A percentile compares a stretch with the other conserved stretches of the same genome.
Evolutionary conservation across 2,888 invertebrate species (phyloP).

Genomic region (Apodemia hepburni): DNA sequence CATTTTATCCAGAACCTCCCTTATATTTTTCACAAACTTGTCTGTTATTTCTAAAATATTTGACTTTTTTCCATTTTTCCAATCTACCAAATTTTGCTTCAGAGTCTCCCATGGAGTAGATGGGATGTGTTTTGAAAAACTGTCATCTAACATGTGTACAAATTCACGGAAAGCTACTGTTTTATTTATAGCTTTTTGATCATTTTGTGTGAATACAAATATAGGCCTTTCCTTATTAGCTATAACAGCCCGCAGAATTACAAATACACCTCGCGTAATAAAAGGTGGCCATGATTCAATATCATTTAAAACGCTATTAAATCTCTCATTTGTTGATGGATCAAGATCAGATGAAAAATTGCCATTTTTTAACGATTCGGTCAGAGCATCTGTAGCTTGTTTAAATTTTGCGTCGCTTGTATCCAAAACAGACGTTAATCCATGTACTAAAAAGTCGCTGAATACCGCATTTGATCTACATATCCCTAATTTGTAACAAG

Average conservation of each 20-base stretch:
- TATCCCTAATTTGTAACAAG: slow-evolving; percentile 43
- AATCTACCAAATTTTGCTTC: no score
- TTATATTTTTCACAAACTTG: no score
- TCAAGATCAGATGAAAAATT: not conserved
- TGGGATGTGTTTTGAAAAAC: not conserved
- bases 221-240: slow-evolving; percentile 1
- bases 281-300: not conserved
- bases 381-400: no score
- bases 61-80: no score
- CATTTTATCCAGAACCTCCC: no score
- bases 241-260: not conserved
- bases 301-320: not conserved
- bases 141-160: not conserved
- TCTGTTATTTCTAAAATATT: no score
- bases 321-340: not conserved
- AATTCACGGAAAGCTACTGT: slow-evolving; percentile 1
- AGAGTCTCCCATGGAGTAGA: not conserved
- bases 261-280: not conserved
- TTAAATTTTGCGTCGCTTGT: no score
- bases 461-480: slow-evolving; percentile 40
- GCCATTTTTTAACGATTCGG: no score
- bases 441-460: slow-evolving; percentile 31
- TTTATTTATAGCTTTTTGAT: not conserved
- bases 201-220: slow-evolving; percentile 1
- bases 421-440: not conserved